Evolutionary conservation across 1,140 invertebrate species (phyloP).

Genomic region (Formica exsecta): DNA sequence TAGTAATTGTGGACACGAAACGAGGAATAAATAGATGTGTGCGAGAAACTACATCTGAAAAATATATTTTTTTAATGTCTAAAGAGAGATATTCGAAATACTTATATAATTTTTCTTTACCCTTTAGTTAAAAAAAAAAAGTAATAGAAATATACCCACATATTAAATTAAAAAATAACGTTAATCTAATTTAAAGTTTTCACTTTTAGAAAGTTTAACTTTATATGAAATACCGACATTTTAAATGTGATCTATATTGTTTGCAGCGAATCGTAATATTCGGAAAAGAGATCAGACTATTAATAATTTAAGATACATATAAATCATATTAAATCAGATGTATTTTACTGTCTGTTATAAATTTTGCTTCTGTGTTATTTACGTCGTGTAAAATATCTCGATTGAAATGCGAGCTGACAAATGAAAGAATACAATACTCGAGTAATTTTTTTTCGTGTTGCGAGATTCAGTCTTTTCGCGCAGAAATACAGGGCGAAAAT

Average conservation of each 20-base stretch:
- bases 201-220: not conserved
- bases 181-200: not conserved
- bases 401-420: slow-evolving; percentile 1
- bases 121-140: not conserved
- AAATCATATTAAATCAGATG: too few species aligned
- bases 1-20: not conserved
- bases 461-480: not conserved
- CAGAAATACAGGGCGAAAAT: not conserved
- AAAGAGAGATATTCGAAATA: not conserved
- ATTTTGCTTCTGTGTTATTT: slow-evolving; percentile 6
- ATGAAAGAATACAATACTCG: slow-evolving; percentile 1
- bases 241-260: too few species aligned
- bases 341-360: not conserved
- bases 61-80: not conserved
- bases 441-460: not conserved
- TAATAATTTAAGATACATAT: too few species aligned
- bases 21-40: not conserved
- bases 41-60: not conserved
- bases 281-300: too few species aligned
- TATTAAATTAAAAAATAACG: not conserved
- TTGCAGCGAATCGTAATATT: not conserved
- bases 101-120: not conserved
- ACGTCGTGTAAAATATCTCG: not conserved
- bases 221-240: not conserved
- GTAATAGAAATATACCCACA: not conserved